A percentile compares a stretch with the other conserved stretches of the same genome.
phyloP scores from a whole-genome alignment of 2,113 vertebrate species.

The Ptyas mucosa region DNA sequence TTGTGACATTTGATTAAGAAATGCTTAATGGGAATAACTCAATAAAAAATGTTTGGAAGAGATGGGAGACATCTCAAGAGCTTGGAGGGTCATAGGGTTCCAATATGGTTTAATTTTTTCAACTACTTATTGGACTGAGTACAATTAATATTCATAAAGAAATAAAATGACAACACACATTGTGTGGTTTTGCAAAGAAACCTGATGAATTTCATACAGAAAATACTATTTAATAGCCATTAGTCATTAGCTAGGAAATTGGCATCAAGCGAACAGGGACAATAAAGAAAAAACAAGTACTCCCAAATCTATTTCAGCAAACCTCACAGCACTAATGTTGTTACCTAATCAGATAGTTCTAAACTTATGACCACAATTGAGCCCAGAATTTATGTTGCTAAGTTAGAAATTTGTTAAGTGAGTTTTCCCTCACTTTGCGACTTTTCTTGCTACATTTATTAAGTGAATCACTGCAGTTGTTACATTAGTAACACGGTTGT shows the following conservation, averaged over 20 bases:
- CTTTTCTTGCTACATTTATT: neutral
- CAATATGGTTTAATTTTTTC: neutral
- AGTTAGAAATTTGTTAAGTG: neutral
- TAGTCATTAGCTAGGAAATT: neutral
- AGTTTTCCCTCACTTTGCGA: neutral
- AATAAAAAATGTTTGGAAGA: neutral
- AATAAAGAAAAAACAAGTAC: neutral
- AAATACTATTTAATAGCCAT: neutral
- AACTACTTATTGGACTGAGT: neutral
- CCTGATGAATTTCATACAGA: neutral
- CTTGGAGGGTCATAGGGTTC: neutral
- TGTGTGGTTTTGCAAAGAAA: neutral
- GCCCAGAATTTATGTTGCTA: neutral
- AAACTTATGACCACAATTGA: neutral
- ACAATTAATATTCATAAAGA: neutral
- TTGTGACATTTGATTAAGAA: neutral
- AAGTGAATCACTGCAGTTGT: neutral
- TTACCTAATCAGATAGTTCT: neutral
- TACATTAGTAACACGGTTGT: neutral
- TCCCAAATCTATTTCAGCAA: neutral
- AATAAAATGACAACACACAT: neutral
- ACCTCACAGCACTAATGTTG: neutral
- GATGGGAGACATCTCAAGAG: neutral
- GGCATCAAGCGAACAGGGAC: neutral
- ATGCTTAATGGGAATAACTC: neutral